These are phyloP conservation scores for Drosophila merina DNA, from an alignment of 2,888 invertebrate genomes.

Conservation along the genomic window DNA sequence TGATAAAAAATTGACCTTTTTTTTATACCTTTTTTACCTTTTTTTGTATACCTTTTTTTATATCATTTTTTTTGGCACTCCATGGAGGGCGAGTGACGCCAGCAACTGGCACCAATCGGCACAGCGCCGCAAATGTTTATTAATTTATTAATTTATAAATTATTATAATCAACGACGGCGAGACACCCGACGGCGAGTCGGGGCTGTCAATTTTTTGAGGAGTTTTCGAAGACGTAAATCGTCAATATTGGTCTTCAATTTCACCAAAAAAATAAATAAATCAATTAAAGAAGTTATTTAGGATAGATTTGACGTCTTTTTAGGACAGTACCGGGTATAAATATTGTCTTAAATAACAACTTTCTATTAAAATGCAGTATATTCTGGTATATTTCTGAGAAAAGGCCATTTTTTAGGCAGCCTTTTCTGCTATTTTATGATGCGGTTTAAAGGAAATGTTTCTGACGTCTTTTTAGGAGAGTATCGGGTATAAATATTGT, in stretches of 20 bases:
- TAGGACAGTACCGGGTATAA: too few species aligned
- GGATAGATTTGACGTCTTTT: neutral
- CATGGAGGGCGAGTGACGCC: conserved; percentile 20
- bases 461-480: too few species aligned
- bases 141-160: conserved; percentile 59
- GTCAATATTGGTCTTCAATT: neutral
- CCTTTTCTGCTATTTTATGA: too few species aligned
- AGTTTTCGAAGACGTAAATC: neutral
- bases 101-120: conserved; percentile 54
- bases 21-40: neutral
- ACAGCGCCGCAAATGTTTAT: conserved; percentile 43
- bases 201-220: neutral
- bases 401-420: too few species aligned
- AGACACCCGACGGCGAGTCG: neutral
- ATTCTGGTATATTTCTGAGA: too few species aligned
- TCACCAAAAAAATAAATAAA: neutral
- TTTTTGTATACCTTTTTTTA: conserved; percentile 2
- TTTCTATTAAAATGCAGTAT: too few species aligned
- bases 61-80: conserved; percentile 5
- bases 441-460: too few species aligned
- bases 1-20: too few species aligned
- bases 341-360: too few species aligned
- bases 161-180: conserved; percentile 44
- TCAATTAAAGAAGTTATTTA: too few species aligned
- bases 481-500: too few species aligned